Base-by-base conservation (phyloP, 2,113 vertebrate species). In the Macrotus californicus region DNA sequence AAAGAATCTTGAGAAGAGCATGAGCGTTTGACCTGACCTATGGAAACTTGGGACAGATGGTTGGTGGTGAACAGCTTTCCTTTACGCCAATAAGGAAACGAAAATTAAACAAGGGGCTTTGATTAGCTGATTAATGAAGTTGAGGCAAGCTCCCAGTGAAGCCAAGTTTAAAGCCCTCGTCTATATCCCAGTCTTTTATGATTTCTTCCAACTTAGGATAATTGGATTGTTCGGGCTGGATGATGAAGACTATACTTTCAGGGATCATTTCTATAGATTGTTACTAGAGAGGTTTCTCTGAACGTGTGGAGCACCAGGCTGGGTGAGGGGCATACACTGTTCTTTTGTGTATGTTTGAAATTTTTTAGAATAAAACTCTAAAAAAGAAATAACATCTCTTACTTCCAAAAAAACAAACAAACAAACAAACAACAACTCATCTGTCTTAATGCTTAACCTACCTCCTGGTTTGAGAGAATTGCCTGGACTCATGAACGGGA, bases 111-210 rank as follows among this genome's bases (percentile, higher is more conserved):
- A 85, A 92, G 89, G 87, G 89, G 48, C 67, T 91, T 50, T 88
- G 93, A 94, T 96, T 48, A 95, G 93, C 89, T 95, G 86, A 76
- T 76, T 87, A 84, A 73, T 87, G n/a, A 70, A 76, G 72, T 59
- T 24, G 88, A 76, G 87, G n/a, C 75, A 22, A 86, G 77, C 59
- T 96, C 72, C 64, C 43, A 81, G 70, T 3, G 67, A 87, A 72
- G 84, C 94, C 89, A 93, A 89, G 93, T 94, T 89, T 94, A 91
- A 95, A 72, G 61, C 39, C 34, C 50, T 46, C 16, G 52, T 88
- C 85, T 46, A 2, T 24, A 84, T 80, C 70, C 95, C 43, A 73
- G 22, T 91, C 48, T 87, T 64, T 80, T 56, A 26, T 16, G 61
- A 52, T 59, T 83, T 76, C 15, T 80, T 66, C 75, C 81, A 77